phyloP scores from a whole-genome alignment of 2,113 vertebrate species.

The Heloderma charlesbogerti region DNA sequence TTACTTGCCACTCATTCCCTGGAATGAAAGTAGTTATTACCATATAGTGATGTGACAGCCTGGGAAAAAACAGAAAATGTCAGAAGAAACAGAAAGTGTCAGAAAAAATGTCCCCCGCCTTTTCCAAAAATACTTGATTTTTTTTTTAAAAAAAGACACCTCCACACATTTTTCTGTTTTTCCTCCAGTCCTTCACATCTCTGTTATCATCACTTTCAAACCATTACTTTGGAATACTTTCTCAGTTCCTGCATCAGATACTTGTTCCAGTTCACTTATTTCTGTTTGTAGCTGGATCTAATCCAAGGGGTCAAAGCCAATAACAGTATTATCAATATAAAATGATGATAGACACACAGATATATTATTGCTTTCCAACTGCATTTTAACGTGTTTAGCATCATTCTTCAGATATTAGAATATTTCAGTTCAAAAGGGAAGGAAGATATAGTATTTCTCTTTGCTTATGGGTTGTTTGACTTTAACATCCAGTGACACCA shows the following conservation, averaged over 20 bases:
- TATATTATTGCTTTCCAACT: not conserved
- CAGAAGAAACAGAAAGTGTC: no score
- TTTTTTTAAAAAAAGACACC: no score
- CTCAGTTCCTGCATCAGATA: no score
- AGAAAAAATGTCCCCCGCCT: no score
- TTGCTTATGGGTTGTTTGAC: no score
- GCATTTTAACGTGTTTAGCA: not conserved
- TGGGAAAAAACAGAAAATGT: no score
- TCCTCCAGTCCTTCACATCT: no score
- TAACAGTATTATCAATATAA: not conserved
- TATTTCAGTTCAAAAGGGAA: not conserved
- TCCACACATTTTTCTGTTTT: no score
- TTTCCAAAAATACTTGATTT: no score
- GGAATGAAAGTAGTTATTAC: not conserved
- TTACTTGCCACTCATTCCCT: not conserved
- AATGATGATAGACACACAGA: not conserved
- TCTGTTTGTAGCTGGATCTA: not conserved
- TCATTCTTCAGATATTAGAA: not conserved
- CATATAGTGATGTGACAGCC: no score
- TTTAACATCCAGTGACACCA: slow-evolving; percentile 56
- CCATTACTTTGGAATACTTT: no score
- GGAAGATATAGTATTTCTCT: not conserved
- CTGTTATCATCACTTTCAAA: not conserved
- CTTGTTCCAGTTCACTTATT: not conserved
- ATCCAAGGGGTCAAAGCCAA: not conserved